Evolutionary conservation across 2,888 invertebrate genomes (phyloP).

Genomic region (Lasioglossum malachurum): DNA sequence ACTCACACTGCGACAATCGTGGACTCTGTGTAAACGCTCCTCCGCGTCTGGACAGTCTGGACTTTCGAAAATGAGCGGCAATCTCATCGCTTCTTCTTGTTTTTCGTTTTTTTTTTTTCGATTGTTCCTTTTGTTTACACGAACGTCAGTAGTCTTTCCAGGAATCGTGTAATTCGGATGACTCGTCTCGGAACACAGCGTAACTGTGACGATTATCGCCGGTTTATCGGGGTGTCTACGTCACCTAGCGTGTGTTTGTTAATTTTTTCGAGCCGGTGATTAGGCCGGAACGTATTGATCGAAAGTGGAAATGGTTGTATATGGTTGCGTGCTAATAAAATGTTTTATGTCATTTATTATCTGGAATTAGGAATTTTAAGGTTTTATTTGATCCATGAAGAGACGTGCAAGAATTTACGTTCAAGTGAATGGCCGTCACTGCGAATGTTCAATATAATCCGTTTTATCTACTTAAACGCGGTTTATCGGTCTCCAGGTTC

Average conservation of each 20-base stretch:
- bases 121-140: neutral
- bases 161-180: constrained; percentile 14
- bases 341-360: neutral
- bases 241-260: constrained; percentile 42
- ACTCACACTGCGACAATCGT: constrained; percentile 66
- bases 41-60: neutral
- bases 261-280: neutral
- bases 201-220: neutral
- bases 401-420: neutral
- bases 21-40: neutral
- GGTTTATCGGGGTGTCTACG: constrained; percentile 48
- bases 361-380: neutral
- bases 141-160: neutral
- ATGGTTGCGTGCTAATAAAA: neutral
- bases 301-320: neutral
- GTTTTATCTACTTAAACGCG: neutral
- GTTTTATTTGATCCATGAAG: neutral
- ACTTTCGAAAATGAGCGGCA: neutral
- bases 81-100: neutral
- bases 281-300: neutral
- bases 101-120: neutral
- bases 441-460: neutral
- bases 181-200: constrained; percentile 19
- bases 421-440: neutral
- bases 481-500: neutral